Base-by-base conservation (phyloP, 2,888 invertebrate species). In the Drosophila meridionalis region DNA sequence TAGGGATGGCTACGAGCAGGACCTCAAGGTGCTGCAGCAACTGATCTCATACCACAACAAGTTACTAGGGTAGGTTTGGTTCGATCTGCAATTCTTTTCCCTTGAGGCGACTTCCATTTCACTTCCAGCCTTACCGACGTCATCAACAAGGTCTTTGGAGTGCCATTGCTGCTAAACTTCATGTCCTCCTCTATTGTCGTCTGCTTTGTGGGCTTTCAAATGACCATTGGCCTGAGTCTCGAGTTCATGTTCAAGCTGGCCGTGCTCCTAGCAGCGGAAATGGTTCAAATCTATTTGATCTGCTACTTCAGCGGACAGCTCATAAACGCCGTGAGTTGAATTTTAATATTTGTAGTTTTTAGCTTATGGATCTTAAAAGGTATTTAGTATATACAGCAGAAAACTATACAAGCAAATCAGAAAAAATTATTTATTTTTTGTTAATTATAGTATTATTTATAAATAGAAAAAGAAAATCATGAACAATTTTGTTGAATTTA, bases 201-300 rank as follows among this genome's bases (percentile, higher is more conserved):
- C 52, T 93, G 93, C 66, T 90, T 92, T 58, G 71, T 92, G 73
- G 92, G 92, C 28, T 92, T 93, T 60, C 91, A 90, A 67, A 81
- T 90, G 62, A 91, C 90, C 3, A 71, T 87, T 5, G 87, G 84
- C 0, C 50, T 78, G 0, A 75, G 69, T 6, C 58, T 80, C 0
- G 83, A 84, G 7, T 66, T 79, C 0, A 6, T 78, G 0, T 66
- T 78, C 4, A 92, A 91, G 59, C 72, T 87, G 36, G 50, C 76
- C 1, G 14, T 92, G 0, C 85, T 89, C 45, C 32, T 92, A 1
- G 30, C 90, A 0, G 83, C 90, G 0, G 84, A 91, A 3, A 36
- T 78, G 4, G 63, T 71, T 0, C 90, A 92, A 32, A 90, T 92
- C 0, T 91, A 83, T 69, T 62, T 92, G 6, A 83, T 92, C 0